Evolutionary conservation across 2,113 vertebrate species (phyloP).

Genomic region (Leptosomus discolor): DNA sequence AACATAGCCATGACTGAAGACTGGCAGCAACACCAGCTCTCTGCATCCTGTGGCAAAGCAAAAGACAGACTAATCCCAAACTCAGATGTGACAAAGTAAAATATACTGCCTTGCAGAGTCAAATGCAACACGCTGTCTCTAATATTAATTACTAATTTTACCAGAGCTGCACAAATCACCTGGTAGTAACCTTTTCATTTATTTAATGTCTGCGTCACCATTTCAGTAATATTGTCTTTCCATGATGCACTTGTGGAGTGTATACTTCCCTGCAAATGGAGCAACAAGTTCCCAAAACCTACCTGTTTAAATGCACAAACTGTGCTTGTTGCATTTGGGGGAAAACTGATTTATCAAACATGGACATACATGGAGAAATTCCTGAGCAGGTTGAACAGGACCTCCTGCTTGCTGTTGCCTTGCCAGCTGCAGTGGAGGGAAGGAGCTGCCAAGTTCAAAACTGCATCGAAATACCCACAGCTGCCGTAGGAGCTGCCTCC

Average conservation of each 20-base stretch:
- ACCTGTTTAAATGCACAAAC: not conserved
- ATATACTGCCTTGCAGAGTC: not conserved
- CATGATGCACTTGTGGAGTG: not conserved
- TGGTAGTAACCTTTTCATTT: not conserved
- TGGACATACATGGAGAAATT: not conserved
- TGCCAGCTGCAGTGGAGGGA: not conserved
- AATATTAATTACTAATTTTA: not conserved
- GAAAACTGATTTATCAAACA: not conserved
- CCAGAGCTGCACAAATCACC: not conserved
- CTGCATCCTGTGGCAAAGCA: not conserved
- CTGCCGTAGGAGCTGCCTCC: not conserved
- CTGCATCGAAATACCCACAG: not conserved
- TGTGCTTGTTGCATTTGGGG: not conserved
- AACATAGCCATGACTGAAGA: not conserved
- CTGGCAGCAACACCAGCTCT: not conserved
- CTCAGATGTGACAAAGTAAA: not conserved
- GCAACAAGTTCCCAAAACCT: conserved; percentile 1
- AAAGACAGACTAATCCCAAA: not conserved
- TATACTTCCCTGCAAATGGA: not conserved
- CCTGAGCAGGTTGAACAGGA: not conserved
- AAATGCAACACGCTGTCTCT: not conserved
- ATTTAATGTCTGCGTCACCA: conserved; percentile 21
- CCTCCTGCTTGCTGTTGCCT: not conserved
- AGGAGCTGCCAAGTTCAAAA: not conserved
- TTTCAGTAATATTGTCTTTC: conserved; percentile 30